phyloP scores from a whole-genome alignment of 2,888 invertebrate genomes.

The Tyria jacobaeae region DNA sequence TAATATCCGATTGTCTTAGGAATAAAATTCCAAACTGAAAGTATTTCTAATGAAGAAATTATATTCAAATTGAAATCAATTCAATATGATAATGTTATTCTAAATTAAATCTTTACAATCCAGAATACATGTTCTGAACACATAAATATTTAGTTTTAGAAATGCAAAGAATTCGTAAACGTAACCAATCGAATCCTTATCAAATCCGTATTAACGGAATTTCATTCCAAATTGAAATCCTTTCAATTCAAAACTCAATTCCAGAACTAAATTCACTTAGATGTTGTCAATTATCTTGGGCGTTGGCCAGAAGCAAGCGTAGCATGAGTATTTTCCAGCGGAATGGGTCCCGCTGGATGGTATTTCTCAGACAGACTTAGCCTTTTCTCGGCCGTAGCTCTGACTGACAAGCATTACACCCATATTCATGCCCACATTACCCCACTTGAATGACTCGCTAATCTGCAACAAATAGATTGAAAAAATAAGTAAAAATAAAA shows the following conservation, averaged over 20 bases:
- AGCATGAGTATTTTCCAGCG: constrained; percentile 74
- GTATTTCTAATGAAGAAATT: constrained; percentile 27
- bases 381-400: constrained; percentile 74
- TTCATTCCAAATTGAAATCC: constrained; percentile 32
- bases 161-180: constrained; percentile 50
- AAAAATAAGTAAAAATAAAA: constrained; percentile 27
- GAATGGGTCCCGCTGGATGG: constrained; percentile 67
- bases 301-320: constrained; percentile 75
- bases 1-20: constrained; percentile 41
- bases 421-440: constrained; percentile 90
- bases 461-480: constrained; percentile 85
- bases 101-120: constrained; percentile 40
- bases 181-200: constrained; percentile 41
- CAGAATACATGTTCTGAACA: constrained; percentile 19
- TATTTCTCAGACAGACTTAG: constrained; percentile 80
- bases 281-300: constrained; percentile 74
- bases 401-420: constrained; percentile 89
- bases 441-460: constrained; percentile 90
- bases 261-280: constrained; percentile 54
- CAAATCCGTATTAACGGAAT: constrained; percentile 13
- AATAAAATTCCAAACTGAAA: constrained; percentile 35
- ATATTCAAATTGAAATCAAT: constrained; percentile 26
- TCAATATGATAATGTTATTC: constrained; percentile 31
- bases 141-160: constrained; percentile 33
- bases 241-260: constrained; percentile 37